Conservation (phyloP, 2,888 invertebrate species). For the Torymus tubicola region DNA sequence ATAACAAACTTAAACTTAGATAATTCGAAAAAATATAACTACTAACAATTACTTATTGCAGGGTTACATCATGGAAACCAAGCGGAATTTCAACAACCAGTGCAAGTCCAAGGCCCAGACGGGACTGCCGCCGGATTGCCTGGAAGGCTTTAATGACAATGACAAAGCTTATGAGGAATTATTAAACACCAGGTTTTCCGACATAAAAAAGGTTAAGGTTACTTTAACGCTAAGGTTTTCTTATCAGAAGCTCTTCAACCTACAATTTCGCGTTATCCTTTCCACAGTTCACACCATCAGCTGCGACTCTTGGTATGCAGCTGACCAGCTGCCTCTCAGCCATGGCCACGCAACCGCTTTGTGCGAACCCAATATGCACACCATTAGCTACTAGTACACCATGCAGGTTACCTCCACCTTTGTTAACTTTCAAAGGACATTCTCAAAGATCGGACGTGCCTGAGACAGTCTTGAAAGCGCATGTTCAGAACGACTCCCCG, state of each 20-base stretch:
- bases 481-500: no score
- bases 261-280: neutral
- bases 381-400: no score
- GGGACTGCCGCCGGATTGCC: neutral
- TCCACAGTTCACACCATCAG: slow-evolving; percentile 24
- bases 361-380: no score
- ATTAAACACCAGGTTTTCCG: slow-evolving; percentile 2
- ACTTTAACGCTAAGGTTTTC: neutral
- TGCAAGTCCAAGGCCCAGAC: neutral
- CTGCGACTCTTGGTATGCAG: neutral
- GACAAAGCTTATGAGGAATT: slow-evolving; percentile 8
- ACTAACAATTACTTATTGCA: neutral
- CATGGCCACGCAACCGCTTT: no score
- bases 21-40: no score
- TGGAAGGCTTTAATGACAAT: slow-evolving; percentile 30
- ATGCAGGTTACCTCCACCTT: no score
- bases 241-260: neutral
- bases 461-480: no score
- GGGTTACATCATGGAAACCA: slow-evolving; percentile 13
- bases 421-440: no score
- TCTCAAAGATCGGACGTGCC: no score
- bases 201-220: slow-evolving; percentile 36
- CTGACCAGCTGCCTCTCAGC: no score
- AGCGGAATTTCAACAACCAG: neutral
- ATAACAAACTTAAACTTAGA: no score